These are phyloP conservation scores for Apostichopus parvimensis DNA, from an alignment of 35 echinoderm and acorn worm genomes.

Conservation along the genomic window DNA sequence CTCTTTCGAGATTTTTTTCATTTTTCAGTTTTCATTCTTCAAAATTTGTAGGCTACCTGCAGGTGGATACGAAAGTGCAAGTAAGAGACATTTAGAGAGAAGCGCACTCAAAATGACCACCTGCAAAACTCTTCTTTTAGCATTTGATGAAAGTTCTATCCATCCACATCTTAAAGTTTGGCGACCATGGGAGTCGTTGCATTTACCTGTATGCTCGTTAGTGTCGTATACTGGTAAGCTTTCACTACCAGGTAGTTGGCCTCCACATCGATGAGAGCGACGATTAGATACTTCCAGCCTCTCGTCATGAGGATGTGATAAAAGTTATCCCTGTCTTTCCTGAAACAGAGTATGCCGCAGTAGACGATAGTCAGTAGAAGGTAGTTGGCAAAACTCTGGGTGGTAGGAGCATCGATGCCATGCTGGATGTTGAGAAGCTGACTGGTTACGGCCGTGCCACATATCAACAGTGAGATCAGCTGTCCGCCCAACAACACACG, in stretches of 20 bases:
- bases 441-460: constrained; percentile 88
- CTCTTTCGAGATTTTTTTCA: no score
- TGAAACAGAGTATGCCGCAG: constrained; percentile 63
- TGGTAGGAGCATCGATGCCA: constrained; percentile 75
- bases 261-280: constrained; percentile 90
- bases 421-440: constrained; percentile 72
- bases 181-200: neutral
- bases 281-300: constrained; percentile 90
- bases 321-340: constrained; percentile 69
- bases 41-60: no score
- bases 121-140: no score
- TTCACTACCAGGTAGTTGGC: constrained; percentile 99
- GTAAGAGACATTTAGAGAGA: no score
- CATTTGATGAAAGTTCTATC: no score
- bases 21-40: no score
- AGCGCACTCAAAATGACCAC: no score
- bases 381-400: constrained; percentile 92
- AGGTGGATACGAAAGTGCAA: no score
- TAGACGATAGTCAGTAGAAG: constrained; percentile 84
- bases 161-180: no score
- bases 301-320: constrained; percentile 75
- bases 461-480: constrained; percentile 84
- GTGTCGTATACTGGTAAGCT: constrained; percentile 89
- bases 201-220: constrained; percentile 90
- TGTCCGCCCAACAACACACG: constrained; percentile 83